These are phyloP conservation scores for Onychomys torridus DNA, from an alignment of 2,797 vertebrate species.

Conservation along the genomic window DNA sequence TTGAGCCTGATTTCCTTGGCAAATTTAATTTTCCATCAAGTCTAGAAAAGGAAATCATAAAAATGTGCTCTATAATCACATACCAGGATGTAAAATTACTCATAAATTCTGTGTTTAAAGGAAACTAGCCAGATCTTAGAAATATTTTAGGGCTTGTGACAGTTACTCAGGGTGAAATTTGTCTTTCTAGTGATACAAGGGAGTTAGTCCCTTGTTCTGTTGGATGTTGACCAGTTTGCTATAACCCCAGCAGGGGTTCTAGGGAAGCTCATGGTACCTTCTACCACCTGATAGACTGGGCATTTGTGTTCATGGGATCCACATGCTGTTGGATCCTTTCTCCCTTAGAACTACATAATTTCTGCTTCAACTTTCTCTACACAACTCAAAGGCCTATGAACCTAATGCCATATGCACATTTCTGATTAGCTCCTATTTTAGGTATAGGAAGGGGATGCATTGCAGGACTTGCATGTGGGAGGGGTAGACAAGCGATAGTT, in stretches of 20 bases:
- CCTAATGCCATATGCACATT: background rate
- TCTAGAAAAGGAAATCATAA: slow-evolving; percentile 62
- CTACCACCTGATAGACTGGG: background rate
- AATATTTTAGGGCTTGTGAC: slow-evolving; percentile 32
- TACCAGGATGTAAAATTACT: slow-evolving; percentile 50
- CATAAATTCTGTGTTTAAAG: slow-evolving; percentile 47
- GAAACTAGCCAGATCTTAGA: slow-evolving; percentile 56
- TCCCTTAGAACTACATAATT: background rate
- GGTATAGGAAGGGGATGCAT: background rate
- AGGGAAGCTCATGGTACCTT: background rate
- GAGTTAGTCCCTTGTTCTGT: background rate
- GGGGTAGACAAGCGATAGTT: background rate
- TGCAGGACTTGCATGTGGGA: background rate
- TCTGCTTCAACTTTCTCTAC: slow-evolving; percentile 6
- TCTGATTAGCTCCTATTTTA: background rate
- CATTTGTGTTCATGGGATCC: background rate
- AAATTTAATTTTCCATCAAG: slow-evolving; percentile 67
- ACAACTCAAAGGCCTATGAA: background rate
- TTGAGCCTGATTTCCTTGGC: slow-evolving; percentile 57
- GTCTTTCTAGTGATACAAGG: background rate
- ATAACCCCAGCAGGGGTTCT: background rate
- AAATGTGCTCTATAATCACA: slow-evolving; percentile 10
- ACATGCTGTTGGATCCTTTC: background rate
- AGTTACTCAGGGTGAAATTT: slow-evolving; percentile 10
- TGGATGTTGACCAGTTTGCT: slow-evolving; percentile 9